Evolutionary conservation across 1,140 invertebrate species (phyloP), one percentile per base, ranked within the genome.

Genomic region (Piezodorus guildinii): DNA sequence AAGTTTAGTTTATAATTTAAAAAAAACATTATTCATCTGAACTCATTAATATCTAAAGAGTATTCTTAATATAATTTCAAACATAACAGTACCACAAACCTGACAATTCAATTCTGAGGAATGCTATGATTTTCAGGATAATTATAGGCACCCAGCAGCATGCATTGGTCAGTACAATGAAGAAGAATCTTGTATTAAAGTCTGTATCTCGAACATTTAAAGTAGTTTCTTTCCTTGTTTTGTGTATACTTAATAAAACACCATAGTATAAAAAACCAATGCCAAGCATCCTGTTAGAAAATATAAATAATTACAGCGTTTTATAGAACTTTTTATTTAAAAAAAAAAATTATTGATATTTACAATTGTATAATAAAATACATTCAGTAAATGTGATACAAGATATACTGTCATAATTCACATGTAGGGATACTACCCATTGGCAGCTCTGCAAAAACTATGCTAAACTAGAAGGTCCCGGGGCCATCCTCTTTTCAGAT

Each of bases 61-160:
- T 49, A 19, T 6, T 49, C 27, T 49, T 9, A 21, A 19, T 21
- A 46, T 12, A 5, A 56, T 56, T 25, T 2, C 15, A 23, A 10
- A 14, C 15, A 4, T 6, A 25, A 9, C 17, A 56, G 2, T 25
- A 14, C 15, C 4, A 56, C 23, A 61, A 62, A 79, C 78, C 73
- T 51, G 80, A 78, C 39, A 83, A 76, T 60, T 77, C 74, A 54
- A 78, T 72, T 64, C 77, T 75, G 63, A 78, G 73, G 64, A 88
- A 77, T 2, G 83, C 85, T 54, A 81, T 68, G 43, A 85, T 77
- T 72, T 90, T 89, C 51, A 87, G 74, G 19, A 79, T 69, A 34
- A 87, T 85, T 25, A 88, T 85, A 4, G 87, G 87, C 9, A 80
- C 77, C 87, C 87, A 90, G 70, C 87, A 90, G 23, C 81, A 70